These are phyloP conservation scores for Conus ventricosus DNA, from an alignment of 1,140 invertebrate species.

Conservation along the genomic window DNA sequence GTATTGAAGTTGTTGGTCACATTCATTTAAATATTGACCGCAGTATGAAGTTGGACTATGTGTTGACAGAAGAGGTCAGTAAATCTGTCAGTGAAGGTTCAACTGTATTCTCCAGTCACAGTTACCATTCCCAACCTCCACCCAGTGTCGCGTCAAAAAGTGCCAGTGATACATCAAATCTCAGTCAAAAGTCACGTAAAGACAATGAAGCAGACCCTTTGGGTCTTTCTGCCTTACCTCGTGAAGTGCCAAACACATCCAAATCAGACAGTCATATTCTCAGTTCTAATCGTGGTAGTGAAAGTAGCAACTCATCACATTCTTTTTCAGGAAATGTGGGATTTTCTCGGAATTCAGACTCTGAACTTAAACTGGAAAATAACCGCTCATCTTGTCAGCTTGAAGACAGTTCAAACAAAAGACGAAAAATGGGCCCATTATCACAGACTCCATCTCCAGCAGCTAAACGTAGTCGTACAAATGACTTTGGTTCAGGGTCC, in stretches of 20 bases:
- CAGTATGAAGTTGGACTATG: constrained; percentile 36
- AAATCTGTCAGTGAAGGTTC: constrained; percentile 26
- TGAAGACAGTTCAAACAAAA: constrained; percentile 14
- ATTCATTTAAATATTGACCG: constrained; percentile 40
- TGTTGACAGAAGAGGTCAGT: constrained; percentile 42
- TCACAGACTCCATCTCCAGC: constrained; percentile 22
- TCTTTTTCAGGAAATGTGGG: not conserved
- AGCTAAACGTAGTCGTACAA: constrained; percentile 20
- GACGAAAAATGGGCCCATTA: constrained; percentile 2
- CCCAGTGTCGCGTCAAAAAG: constrained; percentile 1
- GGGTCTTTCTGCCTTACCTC: not conserved
- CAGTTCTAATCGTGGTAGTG: constrained; percentile 23
- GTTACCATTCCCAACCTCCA: constrained; percentile 37
- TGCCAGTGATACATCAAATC: not conserved
- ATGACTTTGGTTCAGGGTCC: not conserved
- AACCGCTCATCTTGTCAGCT: constrained; percentile 1
- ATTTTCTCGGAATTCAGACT: not conserved
- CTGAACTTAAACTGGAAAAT: constrained; percentile 1
- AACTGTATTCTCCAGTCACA: constrained; percentile 38
- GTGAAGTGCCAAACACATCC: constrained; percentile 11
- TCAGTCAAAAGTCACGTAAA: not conserved
- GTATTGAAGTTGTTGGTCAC: constrained; percentile 44
- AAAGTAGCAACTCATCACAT: constrained; percentile 19
- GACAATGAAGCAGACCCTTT: constrained; percentile 16
- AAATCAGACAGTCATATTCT: not conserved